Evolutionary conservation across 2,113 vertebrate genomes (phyloP), one percentile per base, ranked within the genome.

Genomic region (Sardina pilchardus): DNA sequence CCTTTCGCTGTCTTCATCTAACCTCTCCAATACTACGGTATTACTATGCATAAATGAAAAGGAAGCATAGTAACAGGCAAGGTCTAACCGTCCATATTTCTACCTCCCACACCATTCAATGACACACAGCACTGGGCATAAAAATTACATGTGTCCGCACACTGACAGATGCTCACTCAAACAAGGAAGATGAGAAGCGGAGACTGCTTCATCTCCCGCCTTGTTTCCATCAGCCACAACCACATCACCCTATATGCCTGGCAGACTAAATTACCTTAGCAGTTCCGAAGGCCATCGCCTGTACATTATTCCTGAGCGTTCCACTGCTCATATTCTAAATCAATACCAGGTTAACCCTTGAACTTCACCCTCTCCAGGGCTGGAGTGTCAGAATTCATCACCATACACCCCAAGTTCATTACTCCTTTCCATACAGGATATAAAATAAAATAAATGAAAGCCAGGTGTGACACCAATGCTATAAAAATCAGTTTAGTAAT

Each of bases 291-390:
- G 26, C 63, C 26, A n/a, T 71, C n/a, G 16, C 63, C 19, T 48
- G 14, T 84, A 30, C 82, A 47, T 56, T 75, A 81, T 81, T 42
- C 81, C 45, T 81, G 39, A 48, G 6, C 6, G n/a, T 53, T 63
- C 50, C 5, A 81, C 48, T 82, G 4, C 59, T 85, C 14, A 48
- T 75, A 43, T 12, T 80, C 59, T 82, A 36, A 43, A 84, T 89
- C 82, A 85, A 84, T 89, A 82, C 7, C 36, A 10, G 67, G 78
- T 75, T 85, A 71, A 87, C 84, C 80, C 80, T 84, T 87, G 85
- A 84, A 81, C 82, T 81, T 45, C 82, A 81, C 81, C 48, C 81
- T 43, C 82, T 84, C 81, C 82, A 8, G 47, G 16, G 24, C 45
- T 81, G 19, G 19, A 42, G 84, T 56, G 59, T 71, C 17, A 21